Conservation (phyloP, 2,888 invertebrate species). For the Eupithecia subumbrata region DNA sequence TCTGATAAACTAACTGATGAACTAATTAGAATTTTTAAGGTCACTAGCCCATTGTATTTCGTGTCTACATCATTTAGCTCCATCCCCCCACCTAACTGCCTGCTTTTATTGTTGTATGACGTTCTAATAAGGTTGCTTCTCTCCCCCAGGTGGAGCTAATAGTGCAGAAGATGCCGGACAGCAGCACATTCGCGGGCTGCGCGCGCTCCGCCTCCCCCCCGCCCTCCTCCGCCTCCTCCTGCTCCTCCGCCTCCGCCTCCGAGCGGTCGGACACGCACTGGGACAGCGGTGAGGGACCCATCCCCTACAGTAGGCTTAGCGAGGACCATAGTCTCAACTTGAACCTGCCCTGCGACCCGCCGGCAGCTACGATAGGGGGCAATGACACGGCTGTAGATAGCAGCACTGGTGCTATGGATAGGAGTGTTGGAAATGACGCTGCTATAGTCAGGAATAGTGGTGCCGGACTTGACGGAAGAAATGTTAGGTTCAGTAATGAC, state of each 20-base stretch:
- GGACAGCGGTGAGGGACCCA: constrained; percentile 89
- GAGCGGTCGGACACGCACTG: constrained; percentile 83
- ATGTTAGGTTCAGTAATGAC: background rate
- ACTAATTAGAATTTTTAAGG: no score
- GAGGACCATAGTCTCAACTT: background rate
- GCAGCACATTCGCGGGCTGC: constrained; percentile 63
- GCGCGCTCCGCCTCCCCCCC: constrained; percentile 59
- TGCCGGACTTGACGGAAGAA: background rate
- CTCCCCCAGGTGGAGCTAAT: constrained; percentile 84
- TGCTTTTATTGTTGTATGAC: no score
- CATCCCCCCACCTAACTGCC: no score
- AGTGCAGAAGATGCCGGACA: constrained; percentile 84
- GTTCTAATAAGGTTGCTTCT: no score
- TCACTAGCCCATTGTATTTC: no score
- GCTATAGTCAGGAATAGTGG: background rate
- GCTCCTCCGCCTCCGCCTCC: constrained; percentile 64
- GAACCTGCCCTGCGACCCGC: background rate
- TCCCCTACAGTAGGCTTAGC: constrained; percentile 31
- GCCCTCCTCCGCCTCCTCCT: constrained; percentile 63
- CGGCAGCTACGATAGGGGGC: background rate
- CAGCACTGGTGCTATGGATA: background rate
- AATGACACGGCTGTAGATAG: background rate
- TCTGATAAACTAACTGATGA: no score
- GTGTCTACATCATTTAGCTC: no score
- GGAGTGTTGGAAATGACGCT: background rate